These are phyloP conservation scores for Polyploca ridens DNA, from an alignment of 2,888 invertebrate genomes.

Conservation along the genomic window DNA sequence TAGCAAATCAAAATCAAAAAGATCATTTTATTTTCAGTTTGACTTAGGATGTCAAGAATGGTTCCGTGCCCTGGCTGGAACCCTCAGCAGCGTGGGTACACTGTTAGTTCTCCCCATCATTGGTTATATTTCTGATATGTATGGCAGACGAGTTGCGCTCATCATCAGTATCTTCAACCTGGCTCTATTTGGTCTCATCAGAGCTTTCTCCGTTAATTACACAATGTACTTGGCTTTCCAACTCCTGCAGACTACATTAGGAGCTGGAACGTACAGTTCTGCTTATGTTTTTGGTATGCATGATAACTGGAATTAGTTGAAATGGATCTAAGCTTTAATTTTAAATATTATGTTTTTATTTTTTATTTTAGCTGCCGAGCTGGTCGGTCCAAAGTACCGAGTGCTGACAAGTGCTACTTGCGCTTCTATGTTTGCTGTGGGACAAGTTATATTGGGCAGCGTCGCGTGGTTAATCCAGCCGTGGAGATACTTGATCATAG, in stretches of 20 bases:
- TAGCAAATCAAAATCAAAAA: no score
- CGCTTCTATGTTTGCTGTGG: constrained; percentile 88
- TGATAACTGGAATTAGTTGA: neutral
- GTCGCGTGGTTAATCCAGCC: constrained; percentile 87
- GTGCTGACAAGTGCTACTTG: constrained; percentile 88
- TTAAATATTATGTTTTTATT: neutral
- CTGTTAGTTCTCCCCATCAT: constrained; percentile 87
- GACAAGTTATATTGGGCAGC: constrained; percentile 87
- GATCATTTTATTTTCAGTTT: constrained; percentile 75
- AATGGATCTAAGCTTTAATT: no score
- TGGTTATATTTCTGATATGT: constrained; percentile 88
- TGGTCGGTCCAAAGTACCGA: constrained; percentile 90
- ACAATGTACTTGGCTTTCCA: constrained; percentile 81
- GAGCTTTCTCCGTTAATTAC: constrained; percentile 83
- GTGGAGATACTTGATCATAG: constrained; percentile 88
- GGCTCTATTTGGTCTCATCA: constrained; percentile 75
- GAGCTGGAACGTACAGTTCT: constrained; percentile 82
- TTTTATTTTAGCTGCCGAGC: constrained; percentile 86
- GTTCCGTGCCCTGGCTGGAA: constrained; percentile 89
- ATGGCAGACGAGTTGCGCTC: constrained; percentile 80
- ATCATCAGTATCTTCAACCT: constrained; percentile 73
- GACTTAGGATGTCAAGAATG: constrained; percentile 88
- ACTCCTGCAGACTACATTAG: constrained; percentile 78
- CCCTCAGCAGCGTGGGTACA: constrained; percentile 88
- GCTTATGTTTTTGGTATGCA: constrained; percentile 70